Percentiles rank a stretch among this genome's conserved stretches.
Conservation (phyloP, 1,140 invertebrate species). For the Helicorthomorpha holstii region DNA sequence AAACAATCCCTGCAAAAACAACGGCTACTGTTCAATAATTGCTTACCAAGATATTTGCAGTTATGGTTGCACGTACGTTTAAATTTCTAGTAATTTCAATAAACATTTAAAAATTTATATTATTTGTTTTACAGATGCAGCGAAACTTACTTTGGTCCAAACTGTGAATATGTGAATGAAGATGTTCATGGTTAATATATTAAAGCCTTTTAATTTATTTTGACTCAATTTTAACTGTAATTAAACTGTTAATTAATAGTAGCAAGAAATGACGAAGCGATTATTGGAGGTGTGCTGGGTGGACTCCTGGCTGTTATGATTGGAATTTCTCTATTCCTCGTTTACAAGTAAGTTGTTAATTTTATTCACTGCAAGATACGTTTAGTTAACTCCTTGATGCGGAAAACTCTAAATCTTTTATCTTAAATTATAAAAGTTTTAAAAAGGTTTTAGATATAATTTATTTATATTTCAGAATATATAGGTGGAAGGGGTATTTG, state of each 20-base stretch:
- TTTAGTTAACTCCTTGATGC: no score
- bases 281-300: neutral
- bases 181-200: neutral
- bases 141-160: neutral
- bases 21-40: neutral
- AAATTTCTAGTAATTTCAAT: neutral
- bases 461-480: no score
- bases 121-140: neutral
- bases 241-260: neutral
- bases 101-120: neutral
- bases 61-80: neutral
- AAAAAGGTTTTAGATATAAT: no score
- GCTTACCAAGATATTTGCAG: neutral
- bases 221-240: neutral
- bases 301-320: neutral
- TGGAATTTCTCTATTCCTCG: neutral
- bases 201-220: neutral
- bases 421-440: no score
- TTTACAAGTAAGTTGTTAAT: neutral
- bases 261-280: neutral
- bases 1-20: neutral
- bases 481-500: no score
- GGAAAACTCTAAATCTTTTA: no score
- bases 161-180: neutral
- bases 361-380: no score